These are phyloP conservation scores for Muscicapa adusta DNA, from an alignment of 2,113 vertebrate genomes.

Conservation along the genomic window DNA sequence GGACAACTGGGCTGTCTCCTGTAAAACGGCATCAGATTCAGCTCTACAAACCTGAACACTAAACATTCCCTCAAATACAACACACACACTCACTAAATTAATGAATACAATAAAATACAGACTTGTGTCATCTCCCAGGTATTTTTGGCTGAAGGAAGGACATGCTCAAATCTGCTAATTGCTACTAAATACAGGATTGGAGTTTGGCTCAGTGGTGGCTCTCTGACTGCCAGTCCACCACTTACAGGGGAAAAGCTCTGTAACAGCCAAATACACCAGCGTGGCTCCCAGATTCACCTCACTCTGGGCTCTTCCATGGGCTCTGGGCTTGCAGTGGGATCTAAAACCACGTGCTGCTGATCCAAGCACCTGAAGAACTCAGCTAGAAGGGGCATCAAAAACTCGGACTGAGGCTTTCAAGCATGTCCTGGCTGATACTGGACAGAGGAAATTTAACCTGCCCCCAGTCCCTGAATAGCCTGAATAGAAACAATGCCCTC, in stretches of 20 bases:
- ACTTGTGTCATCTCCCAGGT: conserved; percentile 44
- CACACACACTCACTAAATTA: not conserved
- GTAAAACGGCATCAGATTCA: conserved; percentile 58
- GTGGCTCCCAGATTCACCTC: not conserved
- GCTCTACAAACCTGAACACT: conserved; percentile 53
- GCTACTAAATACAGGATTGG: conserved; percentile 31
- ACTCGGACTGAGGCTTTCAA: not conserved
- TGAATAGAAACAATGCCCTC: not conserved
- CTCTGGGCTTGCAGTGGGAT: not conserved
- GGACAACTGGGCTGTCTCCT: conserved; percentile 67
- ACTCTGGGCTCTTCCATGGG: rapidly evolving
- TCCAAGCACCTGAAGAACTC: not conserved
- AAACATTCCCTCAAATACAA: conserved; percentile 57
- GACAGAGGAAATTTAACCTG: not conserved
- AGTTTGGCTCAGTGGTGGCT: conserved; percentile 2
- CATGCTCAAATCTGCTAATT: conserved; percentile 54
- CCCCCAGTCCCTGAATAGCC: rapidly evolving
- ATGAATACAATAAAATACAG: not conserved
- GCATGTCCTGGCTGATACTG: not conserved
- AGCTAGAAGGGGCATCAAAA: not conserved
- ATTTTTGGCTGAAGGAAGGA: conserved; percentile 45
- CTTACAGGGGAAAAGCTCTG: not conserved
- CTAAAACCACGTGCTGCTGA: not conserved
- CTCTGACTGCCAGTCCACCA: not conserved
- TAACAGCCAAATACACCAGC: not conserved